Percentiles rank a stretch among this genome's conserved stretches.
Evolutionary conservation across 2,888 invertebrate genomes (phyloP).

Genomic region (Cantharis nigra): DNA sequence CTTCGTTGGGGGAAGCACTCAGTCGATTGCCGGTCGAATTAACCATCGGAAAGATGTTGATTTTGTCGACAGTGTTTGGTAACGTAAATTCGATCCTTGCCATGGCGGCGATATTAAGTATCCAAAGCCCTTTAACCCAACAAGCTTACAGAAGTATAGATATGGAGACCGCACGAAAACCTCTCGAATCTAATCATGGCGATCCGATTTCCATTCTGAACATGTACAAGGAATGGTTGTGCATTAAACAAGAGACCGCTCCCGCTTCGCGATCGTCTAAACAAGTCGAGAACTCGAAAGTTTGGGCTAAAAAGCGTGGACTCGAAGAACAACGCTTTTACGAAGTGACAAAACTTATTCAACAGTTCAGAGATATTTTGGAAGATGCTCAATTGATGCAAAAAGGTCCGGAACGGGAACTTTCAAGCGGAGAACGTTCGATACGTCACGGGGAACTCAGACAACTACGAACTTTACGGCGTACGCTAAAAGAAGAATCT

Average conservation of each 20-base stretch:
- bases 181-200: conserved; percentile 91
- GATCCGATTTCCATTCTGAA: conserved; percentile 91
- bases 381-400: conserved; percentile 59
- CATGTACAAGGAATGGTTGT: conserved; percentile 87
- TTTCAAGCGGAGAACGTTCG: conserved; percentile 76
- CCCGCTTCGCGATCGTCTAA: conserved; percentile 30
- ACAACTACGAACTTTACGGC: conserved; percentile 74
- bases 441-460: conserved; percentile 88
- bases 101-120: conserved; percentile 88
- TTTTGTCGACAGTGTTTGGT: conserved; percentile 87
- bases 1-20: conserved; percentile 83
- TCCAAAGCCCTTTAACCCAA: conserved; percentile 92
- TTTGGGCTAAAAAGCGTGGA: conserved; percentile 89
- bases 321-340: conserved; percentile 97
- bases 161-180: conserved; percentile 76
- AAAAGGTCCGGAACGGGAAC: conserved; percentile 46
- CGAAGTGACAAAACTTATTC: conserved; percentile 90
- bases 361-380: conserved; percentile 84
- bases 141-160: conserved; percentile 84
- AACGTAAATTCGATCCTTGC: conserved; percentile 88
- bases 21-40: conserved; percentile 93
- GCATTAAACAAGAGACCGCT: conserved; percentile 67
- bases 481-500: conserved; percentile 58
- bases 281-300: conserved; percentile 58
- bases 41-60: conserved; percentile 92